Base-by-base conservation (phyloP, 2,888 invertebrate species). In the Leistus spinibarbis region DNA sequence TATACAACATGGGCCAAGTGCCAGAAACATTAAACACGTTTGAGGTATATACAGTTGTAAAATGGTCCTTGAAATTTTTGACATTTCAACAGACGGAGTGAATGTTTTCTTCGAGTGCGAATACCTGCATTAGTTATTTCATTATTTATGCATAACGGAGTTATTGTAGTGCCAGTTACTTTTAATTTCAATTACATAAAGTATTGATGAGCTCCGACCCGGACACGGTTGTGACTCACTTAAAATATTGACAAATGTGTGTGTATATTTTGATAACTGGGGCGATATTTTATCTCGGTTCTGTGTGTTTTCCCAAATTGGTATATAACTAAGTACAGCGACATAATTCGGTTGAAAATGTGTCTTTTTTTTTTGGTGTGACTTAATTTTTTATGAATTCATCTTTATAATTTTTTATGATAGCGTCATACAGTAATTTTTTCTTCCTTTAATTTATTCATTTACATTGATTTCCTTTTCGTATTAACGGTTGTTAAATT, bases 11-110 rank as follows among this genome's bases (percentile, higher is more conserved):
- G 75, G 69, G 64, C 64, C 64, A 69, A 69, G 63, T 75, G 69
- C 64, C 54, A 67, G 62, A 57, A 73, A 73, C 65, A 56, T 57
- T 53, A 62, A 54, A 63, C 54, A 64, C 60, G 54, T 64, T 54
- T 64, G 69, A 75, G 75, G 75, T 75, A 75, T 40, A 69, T 69
- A 63, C 68, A 75, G 69, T 75, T 69, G 75, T 75, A 75, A 75
- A 75, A 68, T 69, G 56, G 69, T 64, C 75, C 75, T 75, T 75
- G 75, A 75, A 69, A 75, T 75, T 40, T 40, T 75, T 75, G 75
- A 75, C 75, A 75, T 75, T 75, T 75, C 75, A 64, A 69, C 67
- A 74, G 54, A 24, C n/a, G 60, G 40, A 69, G 75, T 69, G 75
- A 75, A 75, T 69, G 75, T 69, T 75, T 69, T 75, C 64, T 24